A percentile compares a stretch with the other conserved stretches of the same genome.
Conservation (phyloP, 2,113 vertebrate genomes). For the Numenius arquata region DNA sequence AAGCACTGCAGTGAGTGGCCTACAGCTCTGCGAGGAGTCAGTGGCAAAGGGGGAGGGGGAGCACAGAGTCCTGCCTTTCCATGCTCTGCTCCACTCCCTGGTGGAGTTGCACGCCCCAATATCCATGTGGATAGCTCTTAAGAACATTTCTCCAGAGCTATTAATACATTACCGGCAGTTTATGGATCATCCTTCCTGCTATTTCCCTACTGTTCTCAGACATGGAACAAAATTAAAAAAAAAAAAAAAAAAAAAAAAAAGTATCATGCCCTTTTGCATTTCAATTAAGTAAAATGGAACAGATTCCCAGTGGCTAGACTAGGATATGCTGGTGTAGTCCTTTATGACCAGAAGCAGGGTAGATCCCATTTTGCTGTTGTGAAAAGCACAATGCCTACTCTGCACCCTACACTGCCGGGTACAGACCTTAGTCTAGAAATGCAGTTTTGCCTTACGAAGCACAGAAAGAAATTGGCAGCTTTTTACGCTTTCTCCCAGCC, state of each 20-base stretch:
- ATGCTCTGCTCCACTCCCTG: not conserved
- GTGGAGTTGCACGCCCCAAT: not conserved
- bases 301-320: not conserved
- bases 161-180: not conserved
- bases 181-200: not conserved
- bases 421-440: not conserved
- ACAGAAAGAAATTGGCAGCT: not conserved
- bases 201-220: not conserved
- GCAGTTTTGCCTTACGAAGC: not conserved
- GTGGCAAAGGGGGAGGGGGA: not conserved
- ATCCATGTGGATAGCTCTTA: not conserved
- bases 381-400: not conserved
- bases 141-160: not conserved
- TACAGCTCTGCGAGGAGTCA: not conserved
- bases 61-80: not conserved
- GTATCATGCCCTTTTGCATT: not conserved
- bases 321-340: not conserved
- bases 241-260: not conserved
- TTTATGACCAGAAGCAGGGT: not conserved
- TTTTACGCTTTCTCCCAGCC: not conserved
- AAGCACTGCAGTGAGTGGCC: not conserved
- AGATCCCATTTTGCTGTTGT: not conserved
- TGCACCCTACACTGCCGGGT: not conserved
- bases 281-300: not conserved
- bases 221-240: not conserved